These are phyloP conservation scores for Mythimna loreyi DNA, from an alignment of 2,888 invertebrate species.

Conservation along the genomic window DNA sequence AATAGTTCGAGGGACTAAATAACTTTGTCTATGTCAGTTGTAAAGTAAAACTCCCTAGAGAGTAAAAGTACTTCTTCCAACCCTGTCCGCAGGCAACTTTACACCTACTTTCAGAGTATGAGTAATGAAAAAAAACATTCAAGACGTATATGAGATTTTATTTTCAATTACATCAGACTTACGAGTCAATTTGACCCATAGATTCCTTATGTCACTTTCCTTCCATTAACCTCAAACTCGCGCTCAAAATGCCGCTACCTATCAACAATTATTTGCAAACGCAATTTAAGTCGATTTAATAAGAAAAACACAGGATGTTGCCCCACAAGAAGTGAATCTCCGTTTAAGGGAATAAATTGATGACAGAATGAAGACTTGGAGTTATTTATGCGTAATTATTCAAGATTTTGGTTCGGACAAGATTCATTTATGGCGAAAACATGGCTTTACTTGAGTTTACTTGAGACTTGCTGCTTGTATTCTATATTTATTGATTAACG, in stretches of 20 bases:
- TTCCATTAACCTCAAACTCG: background rate
- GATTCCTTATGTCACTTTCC: background rate
- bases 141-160: background rate
- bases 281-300: constrained; percentile 20
- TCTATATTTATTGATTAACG: constrained; percentile 30
- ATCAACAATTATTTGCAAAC: constrained; percentile 23
- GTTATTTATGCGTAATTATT: constrained; percentile 58
- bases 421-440: constrained; percentile 39
- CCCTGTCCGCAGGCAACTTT: too few species aligned
- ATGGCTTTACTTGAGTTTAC: constrained; percentile 19
- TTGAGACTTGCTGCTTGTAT: constrained; percentile 23
- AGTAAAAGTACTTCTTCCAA: too few species aligned
- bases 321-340: constrained; percentile 49
- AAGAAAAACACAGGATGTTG: constrained; percentile 53
- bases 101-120: too few species aligned
- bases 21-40: too few species aligned
- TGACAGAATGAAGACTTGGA: constrained; percentile 26
- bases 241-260: constrained; percentile 15
- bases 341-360: constrained; percentile 51
- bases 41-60: too few species aligned
- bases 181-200: background rate
- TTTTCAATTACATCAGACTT: background rate
- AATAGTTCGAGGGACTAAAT: too few species aligned
- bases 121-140: too few species aligned
- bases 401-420: constrained; percentile 53